These are phyloP conservation scores for Drosophila bipectinata DNA, from an alignment of 1,140 invertebrate species.

Conservation along the genomic window DNA sequence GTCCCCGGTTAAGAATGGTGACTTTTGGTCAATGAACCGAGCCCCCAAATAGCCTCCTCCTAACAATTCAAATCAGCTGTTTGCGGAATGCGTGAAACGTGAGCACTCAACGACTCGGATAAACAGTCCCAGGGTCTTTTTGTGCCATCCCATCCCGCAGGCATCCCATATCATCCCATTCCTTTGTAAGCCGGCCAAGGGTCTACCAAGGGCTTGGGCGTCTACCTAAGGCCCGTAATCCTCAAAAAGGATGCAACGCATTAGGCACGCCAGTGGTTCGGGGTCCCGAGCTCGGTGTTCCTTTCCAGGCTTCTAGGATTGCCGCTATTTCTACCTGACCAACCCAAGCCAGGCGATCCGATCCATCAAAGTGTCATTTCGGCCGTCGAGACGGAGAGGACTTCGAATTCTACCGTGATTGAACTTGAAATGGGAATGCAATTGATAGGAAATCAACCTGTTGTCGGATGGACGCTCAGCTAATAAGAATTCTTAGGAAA, in stretches of 20 bases:
- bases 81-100: slow-evolving; percentile 44
- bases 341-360: slow-evolving; percentile 46
- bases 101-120: slow-evolving; percentile 38
- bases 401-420: slow-evolving; percentile 38
- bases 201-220: background rate
- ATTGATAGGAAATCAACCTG: slow-evolving; percentile 63
- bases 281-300: slow-evolving; percentile 12
- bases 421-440: slow-evolving; percentile 37
- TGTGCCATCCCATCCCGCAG: slow-evolving; percentile 12
- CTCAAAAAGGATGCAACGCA: slow-evolving; percentile 65
- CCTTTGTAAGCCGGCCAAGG: slow-evolving; percentile 23
- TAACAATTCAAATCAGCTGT: slow-evolving; percentile 65
- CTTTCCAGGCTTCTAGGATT: slow-evolving; percentile 27
- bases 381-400: slow-evolving; percentile 19
- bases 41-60: slow-evolving; percentile 17
- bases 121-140: slow-evolving; percentile 39
- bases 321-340: slow-evolving; percentile 29
- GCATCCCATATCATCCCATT: slow-evolving; percentile 18
- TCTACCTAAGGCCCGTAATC: slow-evolving; percentile 67
- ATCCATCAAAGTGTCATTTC: slow-evolving; percentile 62
- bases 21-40: slow-evolving; percentile 76
- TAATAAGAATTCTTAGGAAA: slow-evolving; percentile 52
- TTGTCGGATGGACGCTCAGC: slow-evolving; percentile 21
- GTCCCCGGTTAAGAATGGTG: slow-evolving; percentile 51
- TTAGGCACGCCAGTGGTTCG: slow-evolving; percentile 56